phyloP scores from a whole-genome alignment of 2,797 vertebrate species.

The Pseudomugil tenellus region DNA sequence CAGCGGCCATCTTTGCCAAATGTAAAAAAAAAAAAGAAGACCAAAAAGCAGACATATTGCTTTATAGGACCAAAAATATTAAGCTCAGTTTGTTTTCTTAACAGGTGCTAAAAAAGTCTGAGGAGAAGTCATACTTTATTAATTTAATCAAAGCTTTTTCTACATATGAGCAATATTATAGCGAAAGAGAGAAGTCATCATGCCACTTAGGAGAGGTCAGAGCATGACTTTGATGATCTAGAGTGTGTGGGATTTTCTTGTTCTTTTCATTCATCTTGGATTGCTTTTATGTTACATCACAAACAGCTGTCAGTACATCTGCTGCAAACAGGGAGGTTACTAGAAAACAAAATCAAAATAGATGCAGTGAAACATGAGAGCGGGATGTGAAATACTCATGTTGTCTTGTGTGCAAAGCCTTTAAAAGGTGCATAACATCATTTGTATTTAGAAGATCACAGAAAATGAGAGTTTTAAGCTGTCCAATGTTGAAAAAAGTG shows the following conservation, averaged over 20 bases:
- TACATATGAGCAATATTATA: background rate
- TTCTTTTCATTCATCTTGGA: slow-evolving; percentile 23
- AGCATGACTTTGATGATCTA: slow-evolving; percentile 13
- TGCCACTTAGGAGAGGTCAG: background rate
- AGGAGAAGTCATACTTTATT: background rate
- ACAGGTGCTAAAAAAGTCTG: slow-evolving; percentile 24
- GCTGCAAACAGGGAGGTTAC: slow-evolving; percentile 31
- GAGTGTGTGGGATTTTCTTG: slow-evolving; percentile 13
- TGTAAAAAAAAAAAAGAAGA: slow-evolving; percentile 39
- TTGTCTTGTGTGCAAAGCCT: background rate
- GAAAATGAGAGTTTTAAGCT: no score
- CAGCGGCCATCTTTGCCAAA: slow-evolving; percentile 48
- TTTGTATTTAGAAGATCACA: background rate
- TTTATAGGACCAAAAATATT: slow-evolving; percentile 51
- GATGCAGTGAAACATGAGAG: slow-evolving; percentile 26
- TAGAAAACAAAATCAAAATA: slow-evolving; percentile 15
- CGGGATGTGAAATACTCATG: background rate
- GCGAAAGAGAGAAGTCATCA: background rate
- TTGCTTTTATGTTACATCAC: slow-evolving; percentile 44
- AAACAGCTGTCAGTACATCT: slow-evolving; percentile 49
- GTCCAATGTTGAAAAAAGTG: background rate
- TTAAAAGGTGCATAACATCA: background rate
- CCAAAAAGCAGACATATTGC: slow-evolving; percentile 50
- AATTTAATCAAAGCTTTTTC: background rate
- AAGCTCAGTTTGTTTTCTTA: slow-evolving; percentile 41